These are phyloP conservation scores for Leptosomus discolor DNA, from an alignment of 2,113 vertebrate genomes.

Conservation along the genomic window DNA sequence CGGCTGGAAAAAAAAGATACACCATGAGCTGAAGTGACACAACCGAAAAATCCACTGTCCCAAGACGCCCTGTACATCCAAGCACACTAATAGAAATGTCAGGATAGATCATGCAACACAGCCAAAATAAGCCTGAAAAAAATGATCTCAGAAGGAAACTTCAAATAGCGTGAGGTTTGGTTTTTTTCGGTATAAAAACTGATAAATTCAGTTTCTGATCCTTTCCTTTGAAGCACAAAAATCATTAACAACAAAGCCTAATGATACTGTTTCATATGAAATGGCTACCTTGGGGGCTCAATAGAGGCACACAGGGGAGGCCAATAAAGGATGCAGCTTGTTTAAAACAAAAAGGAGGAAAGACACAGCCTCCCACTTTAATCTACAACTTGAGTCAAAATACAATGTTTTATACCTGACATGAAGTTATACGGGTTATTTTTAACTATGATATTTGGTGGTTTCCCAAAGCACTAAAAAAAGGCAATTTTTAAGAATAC, in stretches of 20 bases:
- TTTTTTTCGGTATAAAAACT: neutral
- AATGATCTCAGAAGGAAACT: neutral
- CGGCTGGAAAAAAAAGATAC: neutral
- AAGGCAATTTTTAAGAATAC: neutral
- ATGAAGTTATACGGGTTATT: neutral
- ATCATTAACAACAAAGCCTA: neutral
- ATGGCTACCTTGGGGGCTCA: neutral
- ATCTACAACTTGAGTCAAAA: neutral
- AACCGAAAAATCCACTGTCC: neutral
- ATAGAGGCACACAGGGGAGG: neutral
- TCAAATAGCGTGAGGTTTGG: neutral
- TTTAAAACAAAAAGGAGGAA: neutral
- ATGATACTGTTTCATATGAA: neutral
- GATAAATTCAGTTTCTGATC: neutral
- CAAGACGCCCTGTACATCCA: too few relatives aligned
- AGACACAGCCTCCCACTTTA: neutral
- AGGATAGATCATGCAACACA: neutral
- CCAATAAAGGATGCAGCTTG: neutral
- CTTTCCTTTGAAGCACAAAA: neutral
- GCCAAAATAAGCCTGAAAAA: neutral
- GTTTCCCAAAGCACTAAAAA: neutral
- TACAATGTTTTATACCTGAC: neutral
- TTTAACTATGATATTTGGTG: neutral
- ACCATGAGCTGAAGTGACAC: neutral
- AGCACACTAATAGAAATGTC: accelerated